Conservation (phyloP, 2,888 invertebrate genomes). For the Chironomus riparius region DNA sequence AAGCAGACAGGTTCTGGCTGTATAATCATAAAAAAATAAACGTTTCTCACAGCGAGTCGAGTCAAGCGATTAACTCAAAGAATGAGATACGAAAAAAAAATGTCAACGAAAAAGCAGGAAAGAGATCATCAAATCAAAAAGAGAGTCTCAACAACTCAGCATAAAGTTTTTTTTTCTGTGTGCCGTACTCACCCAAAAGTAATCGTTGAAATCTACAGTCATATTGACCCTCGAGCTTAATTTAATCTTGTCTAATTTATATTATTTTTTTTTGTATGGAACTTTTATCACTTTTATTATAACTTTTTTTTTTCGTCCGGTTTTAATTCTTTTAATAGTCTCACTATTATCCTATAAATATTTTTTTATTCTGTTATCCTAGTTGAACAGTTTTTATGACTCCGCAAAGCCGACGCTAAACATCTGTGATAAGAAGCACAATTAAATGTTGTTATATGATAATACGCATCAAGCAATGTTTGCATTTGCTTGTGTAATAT, state of each 20-base stretch:
- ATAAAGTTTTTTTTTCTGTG: too few relatives aligned
- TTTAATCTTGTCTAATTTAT: background rate
- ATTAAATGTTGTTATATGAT: background rate
- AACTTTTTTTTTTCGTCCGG: background rate
- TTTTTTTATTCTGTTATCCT: background rate
- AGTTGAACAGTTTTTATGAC: background rate
- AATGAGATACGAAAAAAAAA: too few relatives aligned
- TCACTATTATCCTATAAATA: background rate
- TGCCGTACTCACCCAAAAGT: conserved; percentile 40
- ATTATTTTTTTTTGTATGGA: background rate
- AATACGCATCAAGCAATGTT: background rate
- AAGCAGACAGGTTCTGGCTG: too few relatives aligned
- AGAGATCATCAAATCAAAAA: background rate
- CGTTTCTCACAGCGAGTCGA: too few relatives aligned
- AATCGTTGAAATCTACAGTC: conserved; percentile 44
- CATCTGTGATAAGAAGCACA: background rate
- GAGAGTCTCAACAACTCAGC: background rate
- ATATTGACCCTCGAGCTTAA: conserved; percentile 33
- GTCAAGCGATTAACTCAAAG: too few relatives aligned
- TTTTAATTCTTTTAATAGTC: background rate
- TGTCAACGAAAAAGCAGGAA: too few relatives aligned
- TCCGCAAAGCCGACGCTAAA: background rate
- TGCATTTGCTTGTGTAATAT: background rate
- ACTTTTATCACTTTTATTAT: background rate
- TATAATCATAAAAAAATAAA: too few relatives aligned